Evolutionary conservation across 2,888 invertebrate genomes (phyloP), one percentile per base, ranked within the genome.

Genomic region (Andrena flavipes): DNA sequence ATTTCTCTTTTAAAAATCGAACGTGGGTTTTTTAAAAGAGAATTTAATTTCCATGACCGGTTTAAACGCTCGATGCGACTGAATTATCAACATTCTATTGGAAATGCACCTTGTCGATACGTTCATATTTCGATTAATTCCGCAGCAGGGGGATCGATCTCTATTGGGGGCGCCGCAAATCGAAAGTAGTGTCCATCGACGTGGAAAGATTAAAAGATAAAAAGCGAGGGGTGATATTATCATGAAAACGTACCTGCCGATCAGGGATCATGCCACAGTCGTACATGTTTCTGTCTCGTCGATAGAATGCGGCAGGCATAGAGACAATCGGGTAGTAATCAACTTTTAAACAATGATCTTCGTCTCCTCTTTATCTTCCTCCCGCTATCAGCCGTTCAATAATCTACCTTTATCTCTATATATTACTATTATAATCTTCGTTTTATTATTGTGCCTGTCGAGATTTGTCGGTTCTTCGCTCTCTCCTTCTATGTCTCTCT

Each of bases 211-310:
- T 51, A 26, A 26, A 20, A 23, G n/a, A 49, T 26, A 2, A 20
- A 49, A 42, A 35, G 13, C 1, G 20, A 56, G 26, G 8, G 35
- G 20, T 23, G 33, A 49, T 35, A 54, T 60, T 62, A 78, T 63
- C 20, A 42, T 71, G n/a, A 56, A 26, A 69, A 82, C 82, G 26
- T 93, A 93, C 93, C 93, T 93, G 93, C 85, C 92, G 91, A 83
- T 93, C 93, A 87, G 92, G 91, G 89, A 91, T 91, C 91, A 93
- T 92, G 89, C 92, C 91, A 89, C 92, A 92, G 87, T 93, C 93
- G 91, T 93, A 93, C 93, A 93, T 94, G 88, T 90, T 93, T 78
- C 82, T 84, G 16, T 87, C 87, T 73, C 84, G 84, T 86, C 82
- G 86, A 79, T 87, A 86, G 67, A 81, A 84, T 83, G 86, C 88